Base-by-base conservation (phyloP, 2,888 invertebrate species). In the Cataglyphis cursor region DNA sequence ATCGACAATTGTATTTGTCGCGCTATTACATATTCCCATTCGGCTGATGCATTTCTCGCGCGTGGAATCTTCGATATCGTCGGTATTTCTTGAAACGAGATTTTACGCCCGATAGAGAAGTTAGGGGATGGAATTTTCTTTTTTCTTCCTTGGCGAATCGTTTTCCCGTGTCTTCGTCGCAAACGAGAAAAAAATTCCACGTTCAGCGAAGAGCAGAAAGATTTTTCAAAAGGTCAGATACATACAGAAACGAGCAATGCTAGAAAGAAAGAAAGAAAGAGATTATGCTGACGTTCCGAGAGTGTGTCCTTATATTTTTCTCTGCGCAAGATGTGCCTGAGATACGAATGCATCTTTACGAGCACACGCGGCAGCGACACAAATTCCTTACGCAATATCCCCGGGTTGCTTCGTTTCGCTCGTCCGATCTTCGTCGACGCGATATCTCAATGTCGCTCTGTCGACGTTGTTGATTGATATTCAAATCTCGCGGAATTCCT, bases 321-420 rank as follows among this genome's bases (percentile, higher is more conserved):
- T 75, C 35, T 12, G 21, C 81, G 24, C 88, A 81, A 83, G 87
- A 89, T 89, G 86, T 88, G 88, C 85, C 81, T 57, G 41, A 85
- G 80, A 82, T 90, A 88, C 85, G 87, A 90, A 90, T 88, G 90
- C 88, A 89, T 89, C 86, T 90, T 91, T 90, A 91, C 88, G 90
- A 90, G 89, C 65, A 10, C 41, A 41, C 10, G 48, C 66, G 59
- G 28, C 66, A 24, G 48, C 59, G n/a, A 72, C 48, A 65, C 70
- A n/a, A 18, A 44, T 81, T 78, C 18, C 59, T 66, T 75, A 28
- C 31, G 87, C 81, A 88, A 88, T 84, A 88, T 87, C 74, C 31
- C 75, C 41, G 78, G 18, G 18, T 59, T 44, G 84, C 87, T 89
- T 76, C 84, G 44, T 44, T 72, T 82, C 74, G 73, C 81, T 75